A percentile compares a stretch with the other conserved stretches of the same genome.
Conservation (phyloP, 1,140 invertebrate genomes). For the Chironomus striatipennis region DNA sequence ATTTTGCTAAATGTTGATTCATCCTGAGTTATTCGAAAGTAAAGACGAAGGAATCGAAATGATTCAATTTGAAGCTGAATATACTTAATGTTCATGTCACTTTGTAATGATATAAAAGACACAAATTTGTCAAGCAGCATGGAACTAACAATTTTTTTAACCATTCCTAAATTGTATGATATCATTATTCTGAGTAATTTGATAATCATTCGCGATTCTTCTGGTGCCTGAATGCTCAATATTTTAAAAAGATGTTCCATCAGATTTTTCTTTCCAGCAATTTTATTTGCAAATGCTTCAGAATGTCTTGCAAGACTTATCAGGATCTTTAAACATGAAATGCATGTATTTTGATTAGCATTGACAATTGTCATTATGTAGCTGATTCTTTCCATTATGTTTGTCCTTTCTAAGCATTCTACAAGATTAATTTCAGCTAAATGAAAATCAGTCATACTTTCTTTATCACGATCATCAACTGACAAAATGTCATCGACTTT, state of each 20-base stretch:
- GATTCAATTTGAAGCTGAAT: conserved; percentile 51
- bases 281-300: conserved; percentile 46
- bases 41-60: conserved; percentile 33
- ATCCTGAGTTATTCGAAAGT: conserved; percentile 33
- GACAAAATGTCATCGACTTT: conserved; percentile 33
- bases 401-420: conserved; percentile 62
- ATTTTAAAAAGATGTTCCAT: conserved; percentile 47
- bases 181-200: conserved; percentile 35
- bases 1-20: conserved; percentile 33
- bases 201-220: conserved; percentile 32
- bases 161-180: conserved; percentile 33
- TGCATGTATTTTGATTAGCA: conserved; percentile 54
- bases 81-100: conserved; percentile 33
- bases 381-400: conserved; percentile 62
- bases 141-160: conserved; percentile 29
- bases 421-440: conserved; percentile 67
- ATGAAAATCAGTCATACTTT: conserved; percentile 73
- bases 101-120: conserved; percentile 32
- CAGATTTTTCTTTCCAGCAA: conserved; percentile 48
- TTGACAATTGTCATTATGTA: conserved; percentile 59
- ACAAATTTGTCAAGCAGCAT: conserved; percentile 30
- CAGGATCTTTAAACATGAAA: conserved; percentile 59
- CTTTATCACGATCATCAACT: conserved; percentile 52
- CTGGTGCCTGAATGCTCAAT: conserved; percentile 34
- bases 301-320: conserved; percentile 59